Evolutionary conservation across 2,888 invertebrate species (phyloP), one percentile per base, ranked within the genome.

Genomic region (Cetonia aurata): DNA sequence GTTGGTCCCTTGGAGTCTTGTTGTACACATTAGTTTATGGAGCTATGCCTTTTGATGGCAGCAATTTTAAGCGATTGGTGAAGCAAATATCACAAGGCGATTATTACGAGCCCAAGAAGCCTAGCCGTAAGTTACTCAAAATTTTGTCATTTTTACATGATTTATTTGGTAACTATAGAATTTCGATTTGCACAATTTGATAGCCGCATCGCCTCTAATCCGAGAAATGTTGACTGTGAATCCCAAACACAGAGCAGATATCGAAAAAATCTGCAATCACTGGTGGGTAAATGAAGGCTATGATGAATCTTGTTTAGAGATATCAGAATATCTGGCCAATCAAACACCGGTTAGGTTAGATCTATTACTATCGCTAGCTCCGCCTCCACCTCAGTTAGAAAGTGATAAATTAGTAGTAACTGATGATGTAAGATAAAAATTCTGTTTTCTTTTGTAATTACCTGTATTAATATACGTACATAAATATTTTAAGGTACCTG

Each of bases 21-120:
- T 88, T 99, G 9, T 99, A 99, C 85, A 99, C 99, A 56, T 88
- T 99, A 80, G 98, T 99, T 76, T 99, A 99, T 84, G 99, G 99
- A 78, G 97, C 98, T 75, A 99, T 99, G 99, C 99, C 95, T 67
- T 99, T 99, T 84, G 99, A 99, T 86, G 99, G 99, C 72, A 96
- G 96, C 74, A 98, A 99, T 87, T 99, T 99, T 86, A 97, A 97
- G 85, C 91, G 96, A 80, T 91, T 99, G 81, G 97, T 98, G 74
- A 93, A 95, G 82, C 98, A 98, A 86, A 99, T 99, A 82, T 97
- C 98, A 79, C 93, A 95, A 82, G 98, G 98, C 4, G 97, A 98
- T 84, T 99, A 98, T 85, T 98, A 95, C 82, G 98, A 99, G 85
- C 99, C 99, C 56, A 93, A 95, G 80, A 93, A 91, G 78, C 96